Evolutionary conservation across 2,797 vertebrate genomes (phyloP).

Genomic region (Periparus ater): DNA sequence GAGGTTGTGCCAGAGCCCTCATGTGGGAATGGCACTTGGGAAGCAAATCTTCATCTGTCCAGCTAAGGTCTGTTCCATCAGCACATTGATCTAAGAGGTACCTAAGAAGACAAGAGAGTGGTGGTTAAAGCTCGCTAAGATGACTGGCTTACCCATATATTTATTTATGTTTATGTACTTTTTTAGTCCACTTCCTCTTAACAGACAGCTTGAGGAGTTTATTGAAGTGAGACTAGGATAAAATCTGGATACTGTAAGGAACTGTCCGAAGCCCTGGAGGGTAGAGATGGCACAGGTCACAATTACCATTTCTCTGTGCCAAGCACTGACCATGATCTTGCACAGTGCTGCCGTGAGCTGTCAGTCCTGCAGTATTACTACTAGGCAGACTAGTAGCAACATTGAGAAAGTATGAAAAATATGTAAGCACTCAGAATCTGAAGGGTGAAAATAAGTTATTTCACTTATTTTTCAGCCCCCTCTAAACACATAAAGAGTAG

Average conservation of each 20-base stretch:
- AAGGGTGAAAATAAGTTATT: background rate
- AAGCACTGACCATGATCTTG: background rate
- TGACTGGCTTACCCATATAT: background rate
- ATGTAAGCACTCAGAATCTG: background rate
- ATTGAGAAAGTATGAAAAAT: background rate
- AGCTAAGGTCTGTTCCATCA: background rate
- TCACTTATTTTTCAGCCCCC: background rate
- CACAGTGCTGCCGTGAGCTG: background rate
- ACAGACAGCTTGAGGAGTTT: background rate
- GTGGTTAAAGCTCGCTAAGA: background rate
- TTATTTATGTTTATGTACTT: background rate
- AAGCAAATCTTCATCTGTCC: background rate
- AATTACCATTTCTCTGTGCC: background rate
- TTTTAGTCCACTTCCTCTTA: background rate
- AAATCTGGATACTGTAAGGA: background rate
- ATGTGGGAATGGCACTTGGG: background rate
- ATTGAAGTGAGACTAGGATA: background rate
- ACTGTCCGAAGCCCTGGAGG: background rate
- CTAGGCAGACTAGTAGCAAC: background rate
- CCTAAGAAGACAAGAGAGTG: background rate
- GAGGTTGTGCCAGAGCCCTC: background rate
- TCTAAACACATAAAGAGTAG: background rate
- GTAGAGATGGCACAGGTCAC: background rate
- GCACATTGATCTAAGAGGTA: background rate
- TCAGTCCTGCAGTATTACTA: background rate